phyloP scores from a whole-genome alignment of 2,113 vertebrate species.

The Corynorhinus townsendii region DNA sequence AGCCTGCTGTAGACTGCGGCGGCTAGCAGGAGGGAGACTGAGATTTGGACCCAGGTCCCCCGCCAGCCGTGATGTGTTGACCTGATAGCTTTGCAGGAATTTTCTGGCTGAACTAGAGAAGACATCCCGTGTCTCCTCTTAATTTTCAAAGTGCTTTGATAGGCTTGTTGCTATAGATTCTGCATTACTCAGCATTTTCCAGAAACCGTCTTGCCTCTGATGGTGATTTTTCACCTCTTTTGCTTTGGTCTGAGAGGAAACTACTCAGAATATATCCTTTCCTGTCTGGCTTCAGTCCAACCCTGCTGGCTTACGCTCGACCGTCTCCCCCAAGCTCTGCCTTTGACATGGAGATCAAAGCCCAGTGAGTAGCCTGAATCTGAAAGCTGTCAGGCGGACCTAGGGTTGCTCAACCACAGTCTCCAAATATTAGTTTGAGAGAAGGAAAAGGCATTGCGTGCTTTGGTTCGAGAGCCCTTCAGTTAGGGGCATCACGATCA shows the following conservation, averaged over 20 bases:
- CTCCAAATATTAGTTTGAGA: not conserved
- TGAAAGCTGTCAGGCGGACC: not conserved
- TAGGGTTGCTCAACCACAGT: not conserved
- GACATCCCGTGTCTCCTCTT: not conserved
- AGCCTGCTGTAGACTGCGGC: rapidly evolving
- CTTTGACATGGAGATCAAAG: not conserved
- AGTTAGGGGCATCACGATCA: not conserved
- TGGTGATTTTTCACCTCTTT: rapidly evolving
- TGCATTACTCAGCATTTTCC: not conserved
- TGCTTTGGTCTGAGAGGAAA: not conserved
- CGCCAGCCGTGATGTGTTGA: not conserved
- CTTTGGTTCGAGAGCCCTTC: not conserved
- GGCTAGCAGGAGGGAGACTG: not conserved
- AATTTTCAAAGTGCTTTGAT: not conserved
- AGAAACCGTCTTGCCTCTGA: not conserved
- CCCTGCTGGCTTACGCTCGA: not conserved
- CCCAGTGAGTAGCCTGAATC: not conserved
- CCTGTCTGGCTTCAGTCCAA: not conserved
- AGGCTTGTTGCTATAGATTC: not conserved
- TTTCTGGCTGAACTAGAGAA: not conserved
- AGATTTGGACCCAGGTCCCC: not conserved
- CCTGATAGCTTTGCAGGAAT: not conserved
- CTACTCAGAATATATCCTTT: not conserved
- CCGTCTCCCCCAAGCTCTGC: not conserved
- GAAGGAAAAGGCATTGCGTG: not conserved